Base-by-base conservation (phyloP, 1,140 invertebrate genomes). In the Microplitis mediator region DNA sequence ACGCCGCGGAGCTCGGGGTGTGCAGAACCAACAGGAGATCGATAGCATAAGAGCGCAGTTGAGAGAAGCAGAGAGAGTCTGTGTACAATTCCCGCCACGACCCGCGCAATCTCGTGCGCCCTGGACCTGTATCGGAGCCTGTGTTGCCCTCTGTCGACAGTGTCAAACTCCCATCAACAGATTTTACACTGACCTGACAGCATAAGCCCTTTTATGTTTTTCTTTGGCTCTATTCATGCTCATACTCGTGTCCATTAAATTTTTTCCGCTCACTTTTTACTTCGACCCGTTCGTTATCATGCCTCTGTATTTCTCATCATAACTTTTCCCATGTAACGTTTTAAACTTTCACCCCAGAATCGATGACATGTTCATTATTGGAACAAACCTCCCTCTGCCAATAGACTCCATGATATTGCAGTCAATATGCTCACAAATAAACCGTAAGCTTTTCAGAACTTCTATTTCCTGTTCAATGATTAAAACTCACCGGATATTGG, bases 1-100 rank as follows among this genome's bases (percentile, higher is more conserved):
- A 11, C 11, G 6, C 5, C 8, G 11, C 3, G 39, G 56, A 16
- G 60, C 8, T 11, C 13, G 32, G 3, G 31, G 56, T 60, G 71
- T 71, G 39, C 74, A 61, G 61, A 62, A 75, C 60, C 11, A 31
- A 13, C 60, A 13, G 34, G 52, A 69, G 69, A 62, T 62, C 60
- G 60, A 62, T 62, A 62, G 32, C 60, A 65, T 66, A 61, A n/a
- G 39, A 39, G 31, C 35, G 14, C 11, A 62, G 68, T 9, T n/a
- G 34, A 14, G 23, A 56, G 13, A 52, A 71, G 54, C 36, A 76
- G 75, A 64, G 45, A 74, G 52, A 31, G 16, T 39, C 31, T 62
- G 50, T 61, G 61, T 35, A 39, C 4, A 3, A 62, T 62, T 62
- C 32, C 60, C 35, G 60, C 60, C 60, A 62, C 60, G 63, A 71